A percentile compares a stretch with the other conserved stretches of the same genome.
Conservation (phyloP, 2,113 vertebrate species). For the Petromus typicus region DNA sequence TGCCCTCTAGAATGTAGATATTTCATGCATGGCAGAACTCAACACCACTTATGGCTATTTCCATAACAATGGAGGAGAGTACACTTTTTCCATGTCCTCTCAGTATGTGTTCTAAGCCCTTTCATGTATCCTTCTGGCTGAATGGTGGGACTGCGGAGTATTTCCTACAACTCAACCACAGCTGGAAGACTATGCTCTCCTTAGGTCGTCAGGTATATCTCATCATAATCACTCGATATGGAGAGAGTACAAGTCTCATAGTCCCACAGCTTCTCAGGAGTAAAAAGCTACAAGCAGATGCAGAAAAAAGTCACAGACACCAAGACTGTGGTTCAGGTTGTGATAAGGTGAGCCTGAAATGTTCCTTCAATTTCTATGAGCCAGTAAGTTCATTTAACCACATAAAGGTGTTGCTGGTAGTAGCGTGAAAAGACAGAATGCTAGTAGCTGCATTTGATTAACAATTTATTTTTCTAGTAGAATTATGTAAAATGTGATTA, state of each 20-base stretch:
- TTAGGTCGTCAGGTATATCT: neutral
- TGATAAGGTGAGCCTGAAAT: neutral
- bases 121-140: slow-evolving; percentile 15
- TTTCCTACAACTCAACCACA: slow-evolving; percentile 33
- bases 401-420: neutral
- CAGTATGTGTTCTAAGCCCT: slow-evolving; percentile 23
- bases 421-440: neutral
- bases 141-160: neutral
- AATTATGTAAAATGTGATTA: neutral
- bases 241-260: neutral
- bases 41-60: neutral
- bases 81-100: slow-evolving; percentile 53
- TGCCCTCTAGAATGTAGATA: slow-evolving; percentile 12
- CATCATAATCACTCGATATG: neutral
- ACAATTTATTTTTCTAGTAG: neutral
- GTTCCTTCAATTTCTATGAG: neutral
- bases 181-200: neutral
- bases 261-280: neutral
- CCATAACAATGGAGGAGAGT: slow-evolving; percentile 55
- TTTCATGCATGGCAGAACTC: neutral
- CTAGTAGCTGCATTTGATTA: neutral
- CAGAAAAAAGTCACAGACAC: neutral
- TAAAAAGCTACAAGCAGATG: neutral
- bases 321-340: neutral
- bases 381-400: neutral